Conservation (phyloP, 92 coral and sea anemone genomes). For the Bergia sp. region DNA sequence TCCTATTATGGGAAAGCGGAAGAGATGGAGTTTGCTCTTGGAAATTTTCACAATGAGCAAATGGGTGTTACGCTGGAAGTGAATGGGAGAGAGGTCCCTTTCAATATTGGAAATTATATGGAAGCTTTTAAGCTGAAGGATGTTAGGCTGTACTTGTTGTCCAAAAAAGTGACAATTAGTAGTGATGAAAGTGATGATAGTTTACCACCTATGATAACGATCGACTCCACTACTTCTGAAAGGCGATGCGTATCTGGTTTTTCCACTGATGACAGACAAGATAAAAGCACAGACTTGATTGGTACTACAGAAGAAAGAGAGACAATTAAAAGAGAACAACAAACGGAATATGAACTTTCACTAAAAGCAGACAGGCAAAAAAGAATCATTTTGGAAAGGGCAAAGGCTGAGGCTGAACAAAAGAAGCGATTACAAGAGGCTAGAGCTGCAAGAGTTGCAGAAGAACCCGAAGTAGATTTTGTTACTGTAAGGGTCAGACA, state of each 20-base stretch:
- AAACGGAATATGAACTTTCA: slow-evolving; percentile 46
- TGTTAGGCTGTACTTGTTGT: slow-evolving; percentile 24
- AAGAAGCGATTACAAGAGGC: slow-evolving; percentile 38
- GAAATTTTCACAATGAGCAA: slow-evolving; percentile 64
- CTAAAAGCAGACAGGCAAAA: slow-evolving; percentile 42
- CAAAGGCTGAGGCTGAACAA: slow-evolving; percentile 41
- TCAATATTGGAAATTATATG: slow-evolving; percentile 38
- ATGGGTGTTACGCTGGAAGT: slow-evolving; percentile 64
- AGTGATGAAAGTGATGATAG: slow-evolving; percentile 13
- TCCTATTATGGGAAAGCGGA: slow-evolving; percentile 62
- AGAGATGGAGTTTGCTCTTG: slow-evolving; percentile 65
- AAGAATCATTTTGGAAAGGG: slow-evolving; percentile 44
- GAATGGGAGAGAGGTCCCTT: slow-evolving; percentile 62
- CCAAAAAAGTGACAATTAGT: slow-evolving; percentile 12
- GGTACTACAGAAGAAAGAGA: slow-evolving; percentile 50
- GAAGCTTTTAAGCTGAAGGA: slow-evolving; percentile 10
- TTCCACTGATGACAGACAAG: no score
- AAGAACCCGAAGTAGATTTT: slow-evolving; percentile 46
- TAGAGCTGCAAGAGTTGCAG: slow-evolving; percentile 38
- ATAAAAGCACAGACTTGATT: slow-evolving; percentile 48
- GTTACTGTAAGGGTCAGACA: slow-evolving; percentile 53
- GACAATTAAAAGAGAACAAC: slow-evolving; percentile 31
- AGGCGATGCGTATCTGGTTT: no score
- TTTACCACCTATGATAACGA: no score
- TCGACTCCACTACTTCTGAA: no score